Conservation (phyloP, 2,888 invertebrate genomes). For the Cynaeus angustus region DNA sequence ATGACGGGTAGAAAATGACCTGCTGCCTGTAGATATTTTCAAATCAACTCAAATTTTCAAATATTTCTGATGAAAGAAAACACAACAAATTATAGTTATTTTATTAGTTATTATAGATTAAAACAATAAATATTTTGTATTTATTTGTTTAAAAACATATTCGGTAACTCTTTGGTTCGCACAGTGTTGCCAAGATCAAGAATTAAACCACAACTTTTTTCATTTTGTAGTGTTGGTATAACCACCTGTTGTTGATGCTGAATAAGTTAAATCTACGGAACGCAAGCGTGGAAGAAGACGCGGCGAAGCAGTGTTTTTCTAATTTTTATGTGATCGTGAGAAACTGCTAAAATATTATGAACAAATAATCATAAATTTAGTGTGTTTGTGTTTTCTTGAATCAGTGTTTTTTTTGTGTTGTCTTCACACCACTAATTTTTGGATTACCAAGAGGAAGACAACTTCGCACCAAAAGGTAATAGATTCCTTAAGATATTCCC, state of each 20-base stretch:
- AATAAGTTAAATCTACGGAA: conserved; percentile 45
- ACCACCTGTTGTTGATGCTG: conserved; percentile 41
- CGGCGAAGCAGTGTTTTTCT: conserved; percentile 43
- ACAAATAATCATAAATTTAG: conserved; percentile 15
- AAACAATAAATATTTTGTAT: no score
- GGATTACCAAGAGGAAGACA: conserved; percentile 38
- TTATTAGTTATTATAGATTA: no score
- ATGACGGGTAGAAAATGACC: no score
- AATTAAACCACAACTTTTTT: neutral
- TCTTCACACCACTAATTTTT: neutral
- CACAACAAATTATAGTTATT: no score
- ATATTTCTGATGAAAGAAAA: no score
- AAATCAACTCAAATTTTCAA: no score
- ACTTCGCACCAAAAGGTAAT: conserved; percentile 29
- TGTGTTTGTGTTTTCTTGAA: conserved; percentile 23
- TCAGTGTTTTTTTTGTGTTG: conserved; percentile 11
- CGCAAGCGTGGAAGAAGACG: conserved; percentile 49
- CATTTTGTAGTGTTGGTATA: conserved; percentile 14
- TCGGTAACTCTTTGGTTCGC: no score
- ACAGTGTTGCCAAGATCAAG: conserved; percentile 22
- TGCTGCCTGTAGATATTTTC: no score
- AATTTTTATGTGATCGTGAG: conserved; percentile 43
- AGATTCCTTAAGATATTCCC: neutral
- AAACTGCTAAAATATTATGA: conserved; percentile 25
- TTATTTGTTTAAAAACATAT: no score